Evolutionary conservation across 2,888 invertebrate species (phyloP), one percentile per base, ranked within the genome.

Genomic region (Pelosia muscerda): DNA sequence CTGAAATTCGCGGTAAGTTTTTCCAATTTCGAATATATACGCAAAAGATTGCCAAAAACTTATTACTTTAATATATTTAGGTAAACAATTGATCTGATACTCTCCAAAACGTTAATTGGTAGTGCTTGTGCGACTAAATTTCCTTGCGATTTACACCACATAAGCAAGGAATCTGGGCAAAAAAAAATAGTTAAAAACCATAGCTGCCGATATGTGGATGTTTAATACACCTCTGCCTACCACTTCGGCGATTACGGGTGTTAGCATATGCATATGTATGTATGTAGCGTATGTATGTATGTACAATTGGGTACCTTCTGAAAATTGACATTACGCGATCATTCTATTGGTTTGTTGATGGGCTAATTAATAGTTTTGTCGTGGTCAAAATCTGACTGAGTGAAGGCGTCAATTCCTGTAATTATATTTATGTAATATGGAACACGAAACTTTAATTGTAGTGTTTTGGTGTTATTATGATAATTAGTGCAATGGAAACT

Each of bases 1-100:
- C 96, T 82, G 96, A 97, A 93, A 97, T 97, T 88, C 96, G 97
- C 97, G 97, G 98, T 98, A 96, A 95, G 88, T 86, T 26, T 11
- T 38, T 19, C 25, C 8, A 9, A 9, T 49, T 42, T 49, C n/a
- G 49, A 49, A 9, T 6, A n/a, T n/a, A 49, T 49, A 49, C 49
- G 49, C n/a, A 49, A 49, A 49, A 49, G 19, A 49, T 49, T 49
- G 49, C n/a, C n/a, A 9, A 9, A 49, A n/a, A 49, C 0, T 49
- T 6, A 2, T n/a, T 6, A 49, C n/a, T 9, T 42, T 49, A 19
- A 19, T 42, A 42, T 6, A 42, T 19, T 42, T 49, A n/a, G 19
- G 49, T n/a, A 49, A 19, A 42, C 19, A 42, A 42, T 42, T 49
- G 9, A n/a, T n/a, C n/a, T n/a, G n/a, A n/a, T n/a, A n/a, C n/a